Percentiles rank a stretch among this genome's conserved stretches.
These are phyloP conservation scores for Silurus lanzhouensis DNA, from an alignment of 2,797 vertebrate genomes.

Conservation along the genomic window DNA sequence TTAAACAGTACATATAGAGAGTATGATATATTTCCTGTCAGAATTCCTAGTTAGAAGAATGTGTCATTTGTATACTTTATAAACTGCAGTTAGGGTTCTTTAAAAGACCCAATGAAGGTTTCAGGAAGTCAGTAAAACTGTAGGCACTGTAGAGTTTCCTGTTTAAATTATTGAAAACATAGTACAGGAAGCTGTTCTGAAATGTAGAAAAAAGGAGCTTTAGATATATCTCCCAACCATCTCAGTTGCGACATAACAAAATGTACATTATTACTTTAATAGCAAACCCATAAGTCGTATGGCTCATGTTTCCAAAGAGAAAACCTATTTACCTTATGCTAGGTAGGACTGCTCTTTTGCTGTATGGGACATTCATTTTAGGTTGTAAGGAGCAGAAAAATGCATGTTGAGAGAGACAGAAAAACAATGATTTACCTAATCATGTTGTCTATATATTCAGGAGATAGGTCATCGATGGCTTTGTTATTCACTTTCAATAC, in stretches of 20 bases:
- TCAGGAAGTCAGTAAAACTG: neutral
- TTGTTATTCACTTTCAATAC: slow-evolving; percentile 86
- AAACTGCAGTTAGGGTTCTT: neutral
- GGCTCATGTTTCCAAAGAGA: neutral
- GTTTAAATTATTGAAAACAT: neutral
- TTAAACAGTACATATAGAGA: neutral
- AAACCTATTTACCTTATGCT: neutral
- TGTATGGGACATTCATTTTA: neutral
- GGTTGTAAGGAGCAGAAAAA: neutral
- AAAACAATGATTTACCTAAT: slow-evolving; percentile 77
- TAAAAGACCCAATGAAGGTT: neutral
- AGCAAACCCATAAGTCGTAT: neutral
- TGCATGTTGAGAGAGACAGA: slow-evolving; percentile 24
- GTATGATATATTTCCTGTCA: neutral
- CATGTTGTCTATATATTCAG: slow-evolving; percentile 79
- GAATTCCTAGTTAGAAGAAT: neutral
- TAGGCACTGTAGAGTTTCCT: neutral
- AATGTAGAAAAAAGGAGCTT: neutral
- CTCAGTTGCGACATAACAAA: neutral
- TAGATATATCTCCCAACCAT: neutral
- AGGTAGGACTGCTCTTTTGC: neutral
- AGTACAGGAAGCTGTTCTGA: neutral
- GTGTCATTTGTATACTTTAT: neutral
- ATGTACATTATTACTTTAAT: neutral
- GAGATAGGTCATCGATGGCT: slow-evolving; percentile 75